A percentile compares a stretch with the other conserved stretches of the same genome.
These are phyloP conservation scores for Oxyteleia sp. DNA, from an alignment of 2,888 invertebrate species.

Conservation along the genomic window DNA sequence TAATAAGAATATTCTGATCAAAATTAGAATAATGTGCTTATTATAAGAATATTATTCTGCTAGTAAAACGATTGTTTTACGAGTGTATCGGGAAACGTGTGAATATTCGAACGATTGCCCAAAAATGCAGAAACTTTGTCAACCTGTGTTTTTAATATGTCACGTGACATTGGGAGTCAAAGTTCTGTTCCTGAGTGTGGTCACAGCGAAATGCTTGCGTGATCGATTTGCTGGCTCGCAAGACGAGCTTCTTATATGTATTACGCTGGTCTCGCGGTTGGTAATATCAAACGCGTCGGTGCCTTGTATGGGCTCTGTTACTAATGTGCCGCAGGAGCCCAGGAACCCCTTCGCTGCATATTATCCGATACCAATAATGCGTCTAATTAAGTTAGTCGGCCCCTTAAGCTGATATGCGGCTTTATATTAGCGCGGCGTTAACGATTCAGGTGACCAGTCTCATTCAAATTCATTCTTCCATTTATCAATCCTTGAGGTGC, in stretches of 20 bases:
- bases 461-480: conserved; percentile 51
- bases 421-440: conserved; percentile 84
- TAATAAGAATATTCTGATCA: too few species aligned
- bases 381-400: conserved; percentile 86
- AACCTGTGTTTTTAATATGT: too few species aligned
- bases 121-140: too few species aligned
- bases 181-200: too few species aligned
- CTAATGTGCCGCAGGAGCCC: conserved; percentile 83
- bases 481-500: conserved; percentile 42
- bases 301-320: conserved; percentile 87
- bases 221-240: conserved; percentile 70
- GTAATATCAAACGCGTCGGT: conserved; percentile 87
- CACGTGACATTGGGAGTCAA: too few species aligned
- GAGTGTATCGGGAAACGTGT: too few species aligned
- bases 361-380: conserved; percentile 88
- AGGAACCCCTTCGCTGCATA: conserved; percentile 87
- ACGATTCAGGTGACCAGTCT: conserved; percentile 76
- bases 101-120: too few species aligned
- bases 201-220: conserved; percentile 62
- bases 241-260: conserved; percentile 71
- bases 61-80: too few species aligned
- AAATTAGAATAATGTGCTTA: too few species aligned
- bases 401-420: conserved; percentile 87
- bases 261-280: conserved; percentile 79
- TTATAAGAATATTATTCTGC: too few species aligned